A percentile compares a stretch with the other conserved stretches of the same genome.
These are phyloP conservation scores for Garra rufa DNA, from an alignment of 2,113 vertebrate species.

Conservation along the genomic window DNA sequence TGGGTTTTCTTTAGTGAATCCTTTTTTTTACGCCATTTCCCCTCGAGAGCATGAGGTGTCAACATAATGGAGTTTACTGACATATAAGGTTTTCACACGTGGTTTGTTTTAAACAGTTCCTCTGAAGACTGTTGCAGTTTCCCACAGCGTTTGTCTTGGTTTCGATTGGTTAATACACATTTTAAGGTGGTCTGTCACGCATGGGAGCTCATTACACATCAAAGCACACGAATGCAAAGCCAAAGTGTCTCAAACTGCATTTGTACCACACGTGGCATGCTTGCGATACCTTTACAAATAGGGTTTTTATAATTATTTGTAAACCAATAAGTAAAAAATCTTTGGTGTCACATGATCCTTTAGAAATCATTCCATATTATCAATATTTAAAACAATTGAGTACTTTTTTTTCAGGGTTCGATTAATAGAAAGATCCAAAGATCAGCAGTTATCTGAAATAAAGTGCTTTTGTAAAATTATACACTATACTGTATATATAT, in stretches of 20 bases:
- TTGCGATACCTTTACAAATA: not conserved
- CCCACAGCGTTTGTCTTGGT: not conserved
- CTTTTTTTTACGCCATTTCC: not conserved
- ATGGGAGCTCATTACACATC: not conserved
- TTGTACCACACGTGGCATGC: not conserved
- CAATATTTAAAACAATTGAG: no score
- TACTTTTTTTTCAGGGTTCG: no score
- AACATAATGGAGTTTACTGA: not conserved
- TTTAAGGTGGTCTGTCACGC: not conserved
- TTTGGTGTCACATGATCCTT: no score
- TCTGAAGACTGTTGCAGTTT: not conserved
- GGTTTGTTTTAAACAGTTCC: not conserved
- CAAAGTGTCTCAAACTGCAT: not conserved
- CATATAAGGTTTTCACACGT: not conserved
- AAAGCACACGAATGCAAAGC: not conserved
- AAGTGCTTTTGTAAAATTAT: no score
- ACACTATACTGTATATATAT: no score
- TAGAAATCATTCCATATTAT: no score
- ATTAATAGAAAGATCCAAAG: no score
- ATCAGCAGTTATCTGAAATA: no score
- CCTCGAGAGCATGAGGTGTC: not conserved
- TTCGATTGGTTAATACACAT: not conserved
- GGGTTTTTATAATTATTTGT: not conserved
- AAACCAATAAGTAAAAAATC: no score
- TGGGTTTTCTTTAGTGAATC: not conserved